Base-by-base conservation (phyloP, 2,797 vertebrate species). In the Eptatretus atami region DNA sequence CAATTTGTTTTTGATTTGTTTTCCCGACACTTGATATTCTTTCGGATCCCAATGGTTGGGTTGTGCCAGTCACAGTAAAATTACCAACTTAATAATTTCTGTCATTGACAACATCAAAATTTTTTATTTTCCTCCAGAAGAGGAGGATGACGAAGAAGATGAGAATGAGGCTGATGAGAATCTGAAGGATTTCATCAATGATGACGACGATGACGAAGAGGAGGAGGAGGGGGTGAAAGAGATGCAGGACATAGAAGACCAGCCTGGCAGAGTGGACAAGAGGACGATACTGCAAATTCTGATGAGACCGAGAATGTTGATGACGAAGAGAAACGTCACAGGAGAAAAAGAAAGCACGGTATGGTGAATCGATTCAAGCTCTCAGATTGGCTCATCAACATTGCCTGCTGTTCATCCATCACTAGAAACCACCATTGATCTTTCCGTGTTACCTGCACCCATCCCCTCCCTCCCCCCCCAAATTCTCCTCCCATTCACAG, bases 141-240 rank as follows among this genome's bases (percentile, higher is more conserved):
- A 86, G 72, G n/a, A n/a, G n/a, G 90, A 96, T 60, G 87, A 93
- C 60, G 86, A 94, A 10, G 82, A 85, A 53, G 90, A 98, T 53
- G 81, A 86, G 64, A 96, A 98, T 73, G 82, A 78, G 0, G 88
- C 96, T 68, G 92, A 98, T 70, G 88, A 98, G 44, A 98, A 96
- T 72, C 71, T 98, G 67, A 85, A 81, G 64, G 92, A 83, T 2
- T 84, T 98, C 67, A 98, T 98, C 63, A 88, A 98, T 2, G 92
- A 96, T 66, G 86, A 83, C 2, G 82, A 86, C 0, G 86, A 88
- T 15, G 82, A 76, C 15, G 84, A 80, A 13, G 83, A 79, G 13
- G 69, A 52, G 1, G 64, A 25, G 53, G 65, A 54, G 71, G 72
- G 74, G 77, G 82, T 65, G 52, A 14, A 64, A 66, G 55, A 53